Evolutionary conservation across 2,888 invertebrate genomes (phyloP).

Genomic region (Lepidochrysops patricia): DNA sequence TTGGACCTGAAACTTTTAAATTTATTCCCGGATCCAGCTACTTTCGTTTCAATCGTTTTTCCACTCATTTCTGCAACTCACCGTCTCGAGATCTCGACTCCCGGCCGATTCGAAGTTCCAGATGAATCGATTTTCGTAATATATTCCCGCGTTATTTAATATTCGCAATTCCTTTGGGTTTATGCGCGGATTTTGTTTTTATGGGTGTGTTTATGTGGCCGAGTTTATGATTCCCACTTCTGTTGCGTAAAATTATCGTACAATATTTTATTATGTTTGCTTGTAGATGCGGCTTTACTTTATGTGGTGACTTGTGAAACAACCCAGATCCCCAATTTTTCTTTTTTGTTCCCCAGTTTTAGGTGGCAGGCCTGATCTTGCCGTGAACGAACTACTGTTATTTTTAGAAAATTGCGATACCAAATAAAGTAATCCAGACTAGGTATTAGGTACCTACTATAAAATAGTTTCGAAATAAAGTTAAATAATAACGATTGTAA

Average conservation of each 20-base stretch:
- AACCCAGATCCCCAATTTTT: too few relatives aligned
- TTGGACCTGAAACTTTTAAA: conserved; percentile 28
- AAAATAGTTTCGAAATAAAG: too few relatives aligned
- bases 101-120: conserved; percentile 11
- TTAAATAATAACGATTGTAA: too few relatives aligned
- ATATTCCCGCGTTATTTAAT: neutral
- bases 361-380: too few relatives aligned
- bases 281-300: neutral
- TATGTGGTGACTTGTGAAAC: neutral
- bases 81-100: conserved; percentile 16
- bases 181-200: neutral
- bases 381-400: too few relatives aligned
- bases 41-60: conserved; percentile 24
- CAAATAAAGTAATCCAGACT: too few relatives aligned
- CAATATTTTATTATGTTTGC: neutral
- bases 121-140: neutral
- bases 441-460: too few relatives aligned
- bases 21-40: conserved; percentile 25
- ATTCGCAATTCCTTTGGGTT: neutral
- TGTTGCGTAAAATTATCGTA: neutral
- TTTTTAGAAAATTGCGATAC: too few relatives aligned
- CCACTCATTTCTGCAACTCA: conserved; percentile 27
- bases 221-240: neutral
- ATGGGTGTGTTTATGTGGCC: neutral
- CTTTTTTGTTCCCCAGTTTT: too few relatives aligned